A percentile compares a stretch with the other conserved stretches of the same genome.
Conservation (phyloP, 2,888 invertebrate species). For the Eristalinus sepulchralis region DNA sequence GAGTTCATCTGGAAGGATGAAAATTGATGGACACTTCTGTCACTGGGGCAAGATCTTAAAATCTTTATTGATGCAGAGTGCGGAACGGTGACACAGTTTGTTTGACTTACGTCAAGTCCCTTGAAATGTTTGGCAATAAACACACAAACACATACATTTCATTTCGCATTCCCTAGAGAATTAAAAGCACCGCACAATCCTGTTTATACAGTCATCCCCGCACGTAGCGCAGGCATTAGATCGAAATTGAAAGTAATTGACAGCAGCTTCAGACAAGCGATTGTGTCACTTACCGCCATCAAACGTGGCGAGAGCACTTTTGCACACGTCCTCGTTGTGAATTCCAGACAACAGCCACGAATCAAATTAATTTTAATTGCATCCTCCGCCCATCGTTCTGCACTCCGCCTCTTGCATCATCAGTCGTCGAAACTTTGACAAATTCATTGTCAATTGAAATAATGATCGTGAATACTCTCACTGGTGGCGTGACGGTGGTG, state of each 20-base stretch:
- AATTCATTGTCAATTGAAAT: constrained; percentile 29
- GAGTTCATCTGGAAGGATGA: background rate
- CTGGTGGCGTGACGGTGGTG: too few relatives aligned
- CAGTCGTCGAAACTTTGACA: constrained; percentile 26
- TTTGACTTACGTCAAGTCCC: too few relatives aligned
- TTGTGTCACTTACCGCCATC: constrained; percentile 23
- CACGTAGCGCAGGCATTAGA: constrained; percentile 25
- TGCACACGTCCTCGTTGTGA: constrained; percentile 8
- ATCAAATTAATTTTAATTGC: constrained; percentile 51
- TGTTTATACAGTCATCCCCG: background rate
- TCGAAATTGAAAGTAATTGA: constrained; percentile 42
- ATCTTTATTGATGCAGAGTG: too few relatives aligned
- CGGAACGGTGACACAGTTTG: too few relatives aligned
- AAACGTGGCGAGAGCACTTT: constrained; percentile 18
- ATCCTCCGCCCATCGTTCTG: constrained; percentile 25
- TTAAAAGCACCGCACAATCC: background rate
- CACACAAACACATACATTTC: background rate
- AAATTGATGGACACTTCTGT: too few relatives aligned
- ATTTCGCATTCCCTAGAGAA: background rate
- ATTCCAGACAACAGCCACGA: constrained; percentile 17
- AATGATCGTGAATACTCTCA: too few relatives aligned
- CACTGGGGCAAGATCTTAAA: too few relatives aligned
- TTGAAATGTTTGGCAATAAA: too few relatives aligned
- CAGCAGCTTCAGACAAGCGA: constrained; percentile 13
- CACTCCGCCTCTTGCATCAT: background rate